These are phyloP conservation scores for Epizoanthus fatuus DNA, from an alignment of 92 coral and sea anemone species.

Conservation along the genomic window DNA sequence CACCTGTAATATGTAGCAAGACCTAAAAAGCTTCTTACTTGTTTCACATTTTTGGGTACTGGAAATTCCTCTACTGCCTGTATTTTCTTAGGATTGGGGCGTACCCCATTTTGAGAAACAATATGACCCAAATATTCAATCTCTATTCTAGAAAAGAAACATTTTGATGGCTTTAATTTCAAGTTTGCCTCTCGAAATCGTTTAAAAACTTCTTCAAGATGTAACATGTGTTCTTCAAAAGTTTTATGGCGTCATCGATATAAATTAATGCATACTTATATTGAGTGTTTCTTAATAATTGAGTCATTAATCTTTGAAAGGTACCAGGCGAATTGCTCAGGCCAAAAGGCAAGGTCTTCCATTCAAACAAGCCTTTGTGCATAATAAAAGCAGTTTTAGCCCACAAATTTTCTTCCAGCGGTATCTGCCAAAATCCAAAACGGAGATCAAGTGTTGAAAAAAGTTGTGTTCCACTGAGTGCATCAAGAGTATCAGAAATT, in stretches of 20 bases:
- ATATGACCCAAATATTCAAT: neutral
- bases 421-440: constrained; percentile 28
- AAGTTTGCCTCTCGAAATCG: constrained; percentile 48
- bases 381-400: constrained; percentile 8
- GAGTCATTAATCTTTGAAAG: constrained; percentile 14
- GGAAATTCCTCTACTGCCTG: constrained; percentile 40
- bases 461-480: constrained; percentile 11
- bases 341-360: constrained; percentile 18
- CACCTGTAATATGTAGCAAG: constrained; percentile 17
- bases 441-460: constrained; percentile 14
- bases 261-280: constrained; percentile 17
- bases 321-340: constrained; percentile 3
- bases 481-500: neutral
- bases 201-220: constrained; percentile 36
- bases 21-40: too few species aligned
- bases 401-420: neutral
- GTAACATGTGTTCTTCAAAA: constrained; percentile 50
- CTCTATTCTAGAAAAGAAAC: constrained; percentile 37
- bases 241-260: constrained; percentile 35
- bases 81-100: constrained; percentile 25
- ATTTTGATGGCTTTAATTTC: constrained; percentile 52
- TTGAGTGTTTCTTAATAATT: constrained; percentile 12
- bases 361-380: constrained; percentile 1
- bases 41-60: constrained; percentile 28
- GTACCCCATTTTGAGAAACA: constrained; percentile 28